Evolutionary conservation across 2,797 vertebrate genomes (phyloP).

Genomic region (Chaetodon trifasciatus): DNA sequence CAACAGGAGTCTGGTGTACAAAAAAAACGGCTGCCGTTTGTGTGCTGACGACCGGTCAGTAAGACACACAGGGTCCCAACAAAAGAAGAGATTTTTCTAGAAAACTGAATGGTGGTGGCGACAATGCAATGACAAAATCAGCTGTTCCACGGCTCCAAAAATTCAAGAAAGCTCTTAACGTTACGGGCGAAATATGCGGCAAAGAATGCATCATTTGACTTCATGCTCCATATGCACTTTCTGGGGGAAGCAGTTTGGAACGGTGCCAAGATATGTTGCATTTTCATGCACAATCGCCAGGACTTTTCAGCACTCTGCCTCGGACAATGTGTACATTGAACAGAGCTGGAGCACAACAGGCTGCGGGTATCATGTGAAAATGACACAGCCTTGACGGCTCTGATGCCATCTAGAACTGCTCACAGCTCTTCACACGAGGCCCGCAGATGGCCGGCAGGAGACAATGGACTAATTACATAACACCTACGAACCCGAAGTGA

Average conservation of each 20-base stretch:
- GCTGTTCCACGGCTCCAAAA: constrained; percentile 49
- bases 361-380: constrained; percentile 69
- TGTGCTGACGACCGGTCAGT: constrained; percentile 43
- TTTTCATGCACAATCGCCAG: constrained; percentile 66
- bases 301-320: constrained; percentile 58
- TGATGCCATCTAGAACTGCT: constrained; percentile 60
- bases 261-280: constrained; percentile 41
- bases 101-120: constrained; percentile 40
- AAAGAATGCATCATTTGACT: constrained; percentile 66
- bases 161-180: constrained; percentile 68
- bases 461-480: constrained; percentile 66
- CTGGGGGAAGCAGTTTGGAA: constrained; percentile 52
- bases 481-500: constrained; percentile 43
- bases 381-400: constrained; percentile 60
- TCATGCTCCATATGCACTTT: constrained; percentile 55
- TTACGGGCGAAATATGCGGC: constrained; percentile 39
- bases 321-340: constrained; percentile 78
- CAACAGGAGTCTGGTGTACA: constrained; percentile 50
- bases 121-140: constrained; percentile 68
- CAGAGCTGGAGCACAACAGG: constrained; percentile 53
- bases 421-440: constrained; percentile 38
- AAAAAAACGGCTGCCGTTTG: constrained; percentile 51
- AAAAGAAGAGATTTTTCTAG: constrained; percentile 68
- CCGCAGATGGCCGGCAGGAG: constrained; percentile 39
- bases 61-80: constrained; percentile 67